Percentiles rank a stretch among this genome's conserved stretches.
phyloP scores from a whole-genome alignment of 2,113 vertebrate species.

The Rhinoptilus africanus region DNA sequence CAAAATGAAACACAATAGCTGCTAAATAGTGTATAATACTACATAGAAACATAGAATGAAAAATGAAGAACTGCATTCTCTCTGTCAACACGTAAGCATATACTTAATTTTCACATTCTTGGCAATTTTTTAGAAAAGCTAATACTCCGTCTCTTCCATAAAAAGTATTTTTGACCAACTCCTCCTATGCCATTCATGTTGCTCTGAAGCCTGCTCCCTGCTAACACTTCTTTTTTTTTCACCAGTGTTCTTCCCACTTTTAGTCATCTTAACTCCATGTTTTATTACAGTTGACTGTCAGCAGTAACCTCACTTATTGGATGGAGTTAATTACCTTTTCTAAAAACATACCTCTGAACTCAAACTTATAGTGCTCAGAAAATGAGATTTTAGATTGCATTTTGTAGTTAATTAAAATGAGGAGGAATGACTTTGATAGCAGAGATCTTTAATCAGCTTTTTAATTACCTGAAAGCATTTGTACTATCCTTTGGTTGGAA shows the following conservation, averaged over 20 bases:
- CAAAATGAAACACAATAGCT: not conserved
- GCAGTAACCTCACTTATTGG: not conserved
- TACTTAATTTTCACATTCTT: not conserved
- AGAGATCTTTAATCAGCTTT: constrained; percentile 40
- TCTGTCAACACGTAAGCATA: not conserved
- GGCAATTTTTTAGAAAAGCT: not conserved
- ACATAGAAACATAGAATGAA: not conserved
- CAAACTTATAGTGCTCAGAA: not conserved
- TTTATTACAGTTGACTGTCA: constrained; percentile 17
- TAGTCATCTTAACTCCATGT: not conserved
- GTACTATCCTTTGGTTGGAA: constrained; percentile 12
- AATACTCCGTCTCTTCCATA: not conserved
- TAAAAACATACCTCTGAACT: constrained; percentile 14
- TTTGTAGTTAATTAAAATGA: constrained; percentile 46
- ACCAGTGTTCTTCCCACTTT: not conserved
- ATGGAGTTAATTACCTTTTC: constrained; percentile 50
- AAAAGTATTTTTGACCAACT: not conserved
- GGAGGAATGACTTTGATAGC: not conserved
- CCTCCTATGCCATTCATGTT: not conserved
- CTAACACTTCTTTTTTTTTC: not conserved
- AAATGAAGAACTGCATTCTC: not conserved
- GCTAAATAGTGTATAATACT: not conserved
- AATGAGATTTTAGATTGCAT: constrained; percentile 43
- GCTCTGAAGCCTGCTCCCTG: not conserved
- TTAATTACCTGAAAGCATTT: constrained; percentile 37